These are phyloP conservation scores for Zoroaster sp. DNA, from an alignment of 53 echinoderm and acorn worm species.

Conservation along the genomic window DNA sequence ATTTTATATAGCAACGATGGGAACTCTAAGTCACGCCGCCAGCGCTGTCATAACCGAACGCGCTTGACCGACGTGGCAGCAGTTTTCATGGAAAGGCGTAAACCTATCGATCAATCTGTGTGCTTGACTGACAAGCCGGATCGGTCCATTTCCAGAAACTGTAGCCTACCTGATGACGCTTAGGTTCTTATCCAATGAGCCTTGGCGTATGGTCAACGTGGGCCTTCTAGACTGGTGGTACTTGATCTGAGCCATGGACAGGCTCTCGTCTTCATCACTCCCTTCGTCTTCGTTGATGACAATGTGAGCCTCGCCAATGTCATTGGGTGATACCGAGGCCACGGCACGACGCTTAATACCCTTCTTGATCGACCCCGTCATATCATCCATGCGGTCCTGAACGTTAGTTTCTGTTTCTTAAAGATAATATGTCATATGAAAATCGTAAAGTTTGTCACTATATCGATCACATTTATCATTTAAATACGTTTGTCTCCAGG, in stretches of 20 bases:
- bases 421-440: background rate
- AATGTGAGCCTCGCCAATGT: background rate
- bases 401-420: background rate
- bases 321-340: constrained; percentile 1
- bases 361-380: constrained; percentile 32
- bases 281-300: constrained; percentile 29
- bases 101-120: too few species aligned
- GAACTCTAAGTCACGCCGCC: too few species aligned
- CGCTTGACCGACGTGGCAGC: too few species aligned
- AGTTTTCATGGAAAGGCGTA: too few species aligned
- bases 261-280: background rate
- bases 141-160: background rate
- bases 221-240: background rate
- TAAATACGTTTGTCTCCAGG: too few species aligned
- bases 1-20: too few species aligned
- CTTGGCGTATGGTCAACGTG: constrained; percentile 64
- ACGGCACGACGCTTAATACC: background rate
- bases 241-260: background rate
- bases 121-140: too few species aligned
- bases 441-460: background rate
- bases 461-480: too few species aligned
- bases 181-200: constrained; percentile 58
- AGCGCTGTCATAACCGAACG: too few species aligned
- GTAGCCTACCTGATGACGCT: constrained; percentile 77
- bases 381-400: constrained; percentile 24